Percentiles rank a stretch among this genome's conserved stretches.
These are phyloP conservation scores for Tiliqua scincoides DNA, from an alignment of 2,113 vertebrate species.

Conservation along the genomic window DNA sequence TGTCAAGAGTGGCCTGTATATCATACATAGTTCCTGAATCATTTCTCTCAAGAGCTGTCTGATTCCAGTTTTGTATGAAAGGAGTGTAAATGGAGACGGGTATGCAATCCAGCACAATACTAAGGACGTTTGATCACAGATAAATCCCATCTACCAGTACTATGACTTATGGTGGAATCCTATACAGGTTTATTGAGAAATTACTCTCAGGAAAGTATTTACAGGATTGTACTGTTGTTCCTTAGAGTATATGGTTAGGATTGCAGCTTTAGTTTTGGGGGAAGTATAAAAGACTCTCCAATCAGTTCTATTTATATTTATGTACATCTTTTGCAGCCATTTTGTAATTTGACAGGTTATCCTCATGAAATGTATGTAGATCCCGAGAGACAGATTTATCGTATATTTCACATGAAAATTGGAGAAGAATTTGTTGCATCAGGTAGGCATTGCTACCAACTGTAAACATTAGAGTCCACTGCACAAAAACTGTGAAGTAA, in stretches of 20 bases:
- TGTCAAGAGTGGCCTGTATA: too few relatives aligned
- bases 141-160: not conserved
- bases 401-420: slow-evolving; percentile 88
- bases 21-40: too few relatives aligned
- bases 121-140: not conserved
- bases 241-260: too few relatives aligned
- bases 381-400: slow-evolving; percentile 88
- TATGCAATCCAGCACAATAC: not conserved
- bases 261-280: not conserved
- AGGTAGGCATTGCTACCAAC: slow-evolving; percentile 74
- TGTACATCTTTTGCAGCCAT: slow-evolving; percentile 76
- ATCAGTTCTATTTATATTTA: not conserved
- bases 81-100: too few relatives aligned
- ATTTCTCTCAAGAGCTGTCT: too few relatives aligned
- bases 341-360: slow-evolving; percentile 89
- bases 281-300: not conserved
- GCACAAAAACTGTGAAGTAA: not conserved
- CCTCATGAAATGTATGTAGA: slow-evolving; percentile 92
- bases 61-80: too few relatives aligned
- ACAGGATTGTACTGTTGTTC: not conserved
- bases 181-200: not conserved
- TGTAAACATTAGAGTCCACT: not conserved
- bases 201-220: not conserved
- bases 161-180: not conserved
- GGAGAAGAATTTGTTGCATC: slow-evolving; percentile 80